These are phyloP conservation scores for Microcebus murinus DNA, from an alignment of 2,113 vertebrate species.

Conservation along the genomic window DNA sequence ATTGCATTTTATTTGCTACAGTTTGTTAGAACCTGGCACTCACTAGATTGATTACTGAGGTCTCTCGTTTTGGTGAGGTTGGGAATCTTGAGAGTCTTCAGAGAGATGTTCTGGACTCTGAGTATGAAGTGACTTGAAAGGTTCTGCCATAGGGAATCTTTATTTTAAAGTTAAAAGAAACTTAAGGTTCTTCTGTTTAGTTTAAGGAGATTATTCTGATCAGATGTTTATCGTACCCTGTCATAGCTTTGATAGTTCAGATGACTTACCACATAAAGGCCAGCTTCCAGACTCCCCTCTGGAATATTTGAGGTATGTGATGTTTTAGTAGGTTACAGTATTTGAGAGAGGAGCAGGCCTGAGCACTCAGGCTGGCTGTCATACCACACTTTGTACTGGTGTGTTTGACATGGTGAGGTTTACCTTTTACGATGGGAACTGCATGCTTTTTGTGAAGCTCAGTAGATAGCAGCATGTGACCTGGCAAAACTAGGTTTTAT, in stretches of 20 bases:
- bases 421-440: background rate
- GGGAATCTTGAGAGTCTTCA: background rate
- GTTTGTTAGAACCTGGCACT: background rate
- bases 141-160: background rate
- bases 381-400: accelerated
- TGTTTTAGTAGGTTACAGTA: background rate
- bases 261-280: background rate
- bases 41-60: background rate
- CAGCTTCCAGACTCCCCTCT: background rate
- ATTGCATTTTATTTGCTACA: background rate
- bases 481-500: background rate
- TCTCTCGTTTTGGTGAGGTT: background rate
- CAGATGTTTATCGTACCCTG: background rate
- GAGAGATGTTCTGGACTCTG: background rate
- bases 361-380: background rate
- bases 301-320: background rate
- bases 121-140: background rate
- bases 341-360: background rate
- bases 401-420: background rate
- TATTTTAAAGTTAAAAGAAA: background rate
- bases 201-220: background rate
- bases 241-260: background rate
- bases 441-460: background rate
- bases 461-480: background rate
- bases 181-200: background rate